Conservation (phyloP, 2,888 invertebrate genomes). For the Lampropteryx suffumata region DNA sequence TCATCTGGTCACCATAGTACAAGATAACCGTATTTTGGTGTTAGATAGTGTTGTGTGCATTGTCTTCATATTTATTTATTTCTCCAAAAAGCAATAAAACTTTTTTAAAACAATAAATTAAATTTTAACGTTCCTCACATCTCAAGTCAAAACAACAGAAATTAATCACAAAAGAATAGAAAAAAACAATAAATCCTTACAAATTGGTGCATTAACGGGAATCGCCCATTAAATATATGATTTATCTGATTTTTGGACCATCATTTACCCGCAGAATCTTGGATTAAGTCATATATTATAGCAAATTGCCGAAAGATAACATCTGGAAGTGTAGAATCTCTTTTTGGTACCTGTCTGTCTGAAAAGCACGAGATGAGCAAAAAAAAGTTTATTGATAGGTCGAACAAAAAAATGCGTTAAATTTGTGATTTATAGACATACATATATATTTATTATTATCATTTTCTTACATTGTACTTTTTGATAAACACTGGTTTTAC, state of each 20-base stretch:
- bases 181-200: conserved; percentile 52
- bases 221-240: conserved; percentile 45
- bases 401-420: conserved; percentile 5
- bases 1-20: too few relatives aligned
- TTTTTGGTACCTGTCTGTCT: conserved; percentile 21
- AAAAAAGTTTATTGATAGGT: conserved; percentile 17
- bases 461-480: too few relatives aligned
- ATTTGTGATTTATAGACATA: neutral
- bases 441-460: too few relatives aligned
- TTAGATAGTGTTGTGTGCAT: too few relatives aligned
- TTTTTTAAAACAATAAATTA: conserved; percentile 29
- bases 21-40: too few relatives aligned
- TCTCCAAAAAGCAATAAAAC: conserved; percentile 10
- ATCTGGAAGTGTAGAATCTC: conserved; percentile 52
- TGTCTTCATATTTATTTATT: too few relatives aligned
- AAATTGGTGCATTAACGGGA: conserved; percentile 50
- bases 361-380: conserved; percentile 5
- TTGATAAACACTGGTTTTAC: too few relatives aligned
- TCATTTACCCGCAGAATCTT: conserved; percentile 26
- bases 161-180: conserved; percentile 52
- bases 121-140: conserved; percentile 28
- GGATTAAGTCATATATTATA: conserved; percentile 78
- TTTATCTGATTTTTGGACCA: conserved; percentile 43
- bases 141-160: conserved; percentile 38
- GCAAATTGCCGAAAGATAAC: conserved; percentile 70